Evolutionary conservation across 2,797 vertebrate species (phyloP).

Genomic region (Iguana delicatissima): DNA sequence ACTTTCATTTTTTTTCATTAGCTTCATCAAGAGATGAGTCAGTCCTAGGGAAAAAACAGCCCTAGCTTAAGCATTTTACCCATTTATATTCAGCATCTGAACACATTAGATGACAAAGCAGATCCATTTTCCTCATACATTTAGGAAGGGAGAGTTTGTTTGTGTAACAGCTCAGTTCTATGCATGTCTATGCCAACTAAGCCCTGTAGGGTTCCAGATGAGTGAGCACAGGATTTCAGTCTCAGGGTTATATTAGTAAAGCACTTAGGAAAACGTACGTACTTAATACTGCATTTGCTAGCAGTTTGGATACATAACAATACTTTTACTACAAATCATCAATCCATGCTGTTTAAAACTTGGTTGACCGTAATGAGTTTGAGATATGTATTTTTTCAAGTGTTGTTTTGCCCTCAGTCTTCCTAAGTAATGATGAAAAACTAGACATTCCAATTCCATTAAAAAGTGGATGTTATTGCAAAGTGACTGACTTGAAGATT

Average conservation of each 20-base stretch:
- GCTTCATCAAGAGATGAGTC: conserved; percentile 18
- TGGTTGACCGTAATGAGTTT: background rate
- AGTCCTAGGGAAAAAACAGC: background rate
- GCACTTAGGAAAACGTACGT: background rate
- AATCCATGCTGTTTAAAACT: background rate
- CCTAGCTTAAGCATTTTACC: conserved; percentile 14
- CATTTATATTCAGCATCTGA: background rate
- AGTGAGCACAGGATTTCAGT: background rate
- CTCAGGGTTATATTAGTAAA: background rate
- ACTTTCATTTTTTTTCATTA: conserved; percentile 6
- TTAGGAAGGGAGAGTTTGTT: background rate
- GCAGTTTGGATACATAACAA: background rate
- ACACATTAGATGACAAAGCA: background rate
- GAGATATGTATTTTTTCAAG: background rate
- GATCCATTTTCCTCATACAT: background rate
- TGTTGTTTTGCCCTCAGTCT: background rate
- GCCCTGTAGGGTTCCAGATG: background rate
- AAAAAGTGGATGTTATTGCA: background rate
- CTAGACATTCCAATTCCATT: too few species aligned
- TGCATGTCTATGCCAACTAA: background rate
- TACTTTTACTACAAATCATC: background rate
- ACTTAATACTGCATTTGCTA: background rate
- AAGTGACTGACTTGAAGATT: background rate
- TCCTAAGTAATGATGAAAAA: too few species aligned
- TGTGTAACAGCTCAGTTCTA: background rate